These are phyloP conservation scores for Balearica regulorum DNA, from an alignment of 2,797 vertebrate species.

Conservation along the genomic window DNA sequence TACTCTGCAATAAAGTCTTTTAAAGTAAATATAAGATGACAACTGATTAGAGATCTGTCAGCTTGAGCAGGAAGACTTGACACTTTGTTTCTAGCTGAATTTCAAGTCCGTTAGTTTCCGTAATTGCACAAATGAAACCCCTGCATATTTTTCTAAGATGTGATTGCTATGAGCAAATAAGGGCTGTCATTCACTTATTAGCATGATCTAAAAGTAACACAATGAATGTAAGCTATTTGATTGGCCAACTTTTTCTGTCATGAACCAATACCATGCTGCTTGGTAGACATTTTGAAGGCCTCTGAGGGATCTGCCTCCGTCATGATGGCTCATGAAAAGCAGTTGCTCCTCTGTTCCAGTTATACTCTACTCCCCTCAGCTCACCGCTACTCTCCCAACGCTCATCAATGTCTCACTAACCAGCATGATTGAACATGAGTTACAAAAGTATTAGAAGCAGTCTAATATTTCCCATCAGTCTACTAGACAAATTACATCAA, in stretches of 20 bases:
- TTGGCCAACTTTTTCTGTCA: background rate
- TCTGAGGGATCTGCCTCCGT: background rate
- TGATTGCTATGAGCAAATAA: slow-evolving; percentile 18
- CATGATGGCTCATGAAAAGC: background rate
- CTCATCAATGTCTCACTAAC: background rate
- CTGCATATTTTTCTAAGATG: slow-evolving; percentile 8
- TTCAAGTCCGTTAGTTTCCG: slow-evolving; percentile 33
- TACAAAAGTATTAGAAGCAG: background rate
- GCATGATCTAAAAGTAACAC: background rate
- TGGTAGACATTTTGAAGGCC: background rate
- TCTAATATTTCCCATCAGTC: background rate
- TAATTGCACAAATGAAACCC: slow-evolving; percentile 56
- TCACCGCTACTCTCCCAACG: background rate
- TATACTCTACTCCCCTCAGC: background rate
- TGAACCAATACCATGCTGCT: background rate
- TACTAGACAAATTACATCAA: background rate
- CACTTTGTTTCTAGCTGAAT: slow-evolving; percentile 38
- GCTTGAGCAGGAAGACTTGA: slow-evolving; percentile 36
- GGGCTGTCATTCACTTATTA: slow-evolving; percentile 23
- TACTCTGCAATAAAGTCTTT: slow-evolving; percentile 40
- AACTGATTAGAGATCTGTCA: slow-evolving; percentile 61
- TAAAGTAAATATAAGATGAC: slow-evolving; percentile 48
- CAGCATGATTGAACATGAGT: background rate
- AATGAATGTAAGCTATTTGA: background rate
- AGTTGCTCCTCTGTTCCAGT: background rate